A percentile compares a stretch with the other conserved stretches of the same genome.
phyloP scores from a whole-genome alignment of 1,140 invertebrate species.

The Pogonomyrmex barbatus region DNA sequence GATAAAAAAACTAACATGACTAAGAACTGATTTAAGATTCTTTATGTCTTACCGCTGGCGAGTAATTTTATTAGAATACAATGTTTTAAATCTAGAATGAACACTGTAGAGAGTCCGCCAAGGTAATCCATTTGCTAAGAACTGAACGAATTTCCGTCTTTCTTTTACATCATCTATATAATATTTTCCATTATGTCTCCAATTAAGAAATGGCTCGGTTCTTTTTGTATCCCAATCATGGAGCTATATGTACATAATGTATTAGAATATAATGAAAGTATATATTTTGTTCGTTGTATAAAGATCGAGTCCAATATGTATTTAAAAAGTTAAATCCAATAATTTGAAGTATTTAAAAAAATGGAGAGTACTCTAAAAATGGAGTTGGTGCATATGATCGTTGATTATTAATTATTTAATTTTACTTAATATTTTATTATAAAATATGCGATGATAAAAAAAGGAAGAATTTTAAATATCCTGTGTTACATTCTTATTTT shows the following conservation, averaged over 20 bases:
- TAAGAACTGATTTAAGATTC: neutral
- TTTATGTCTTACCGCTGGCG: slow-evolving; percentile 54
- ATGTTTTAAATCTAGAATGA: slow-evolving; percentile 78
- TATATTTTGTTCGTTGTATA: too few species aligned
- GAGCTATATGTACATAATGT: slow-evolving; percentile 67
- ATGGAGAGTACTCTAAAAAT: too few species aligned
- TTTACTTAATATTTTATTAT: too few species aligned
- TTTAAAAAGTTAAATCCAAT: too few species aligned
- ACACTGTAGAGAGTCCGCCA: slow-evolving; percentile 79
- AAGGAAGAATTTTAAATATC: too few species aligned
- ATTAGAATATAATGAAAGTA: slow-evolving; percentile 4
- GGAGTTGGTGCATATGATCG: too few species aligned
- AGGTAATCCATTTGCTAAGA: slow-evolving; percentile 81
- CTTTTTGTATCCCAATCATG: slow-evolving; percentile 78
- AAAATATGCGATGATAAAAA: too few species aligned
- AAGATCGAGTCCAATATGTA: too few species aligned
- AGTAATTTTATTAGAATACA: slow-evolving; percentile 63
- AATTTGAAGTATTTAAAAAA: too few species aligned
- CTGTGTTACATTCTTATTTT: too few species aligned
- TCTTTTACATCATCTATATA: slow-evolving; percentile 69
- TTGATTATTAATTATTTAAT: too few species aligned
- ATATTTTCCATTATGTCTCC: slow-evolving; percentile 66
- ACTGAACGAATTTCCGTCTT: slow-evolving; percentile 81
- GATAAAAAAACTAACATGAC: slow-evolving; percentile 19
- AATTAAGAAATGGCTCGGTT: slow-evolving; percentile 74